Evolutionary conservation across 2,797 vertebrate species (phyloP).

Genomic region (Myotis planiceps): DNA sequence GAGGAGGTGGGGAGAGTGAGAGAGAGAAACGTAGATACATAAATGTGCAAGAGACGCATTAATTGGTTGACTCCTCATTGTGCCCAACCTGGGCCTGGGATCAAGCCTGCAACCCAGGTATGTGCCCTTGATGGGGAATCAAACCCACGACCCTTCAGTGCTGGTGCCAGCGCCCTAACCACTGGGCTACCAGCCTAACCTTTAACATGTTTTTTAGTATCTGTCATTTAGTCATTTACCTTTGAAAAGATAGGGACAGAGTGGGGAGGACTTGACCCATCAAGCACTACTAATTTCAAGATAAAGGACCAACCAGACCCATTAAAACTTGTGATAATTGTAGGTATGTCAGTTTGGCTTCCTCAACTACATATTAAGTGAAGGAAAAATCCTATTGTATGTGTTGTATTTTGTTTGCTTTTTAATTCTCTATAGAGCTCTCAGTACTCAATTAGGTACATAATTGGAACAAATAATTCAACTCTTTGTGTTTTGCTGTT

Average conservation of each 20-base stretch:
- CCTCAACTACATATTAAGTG: not conserved
- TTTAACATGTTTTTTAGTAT: not conserved
- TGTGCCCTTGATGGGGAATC: no score
- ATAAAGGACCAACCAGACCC: not conserved
- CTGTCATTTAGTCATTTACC: not conserved
- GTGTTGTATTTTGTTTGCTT: conserved; percentile 20
- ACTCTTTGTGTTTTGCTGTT: no score
- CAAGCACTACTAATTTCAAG: not conserved
- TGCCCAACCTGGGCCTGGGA: no score
- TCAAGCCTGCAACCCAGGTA: no score
- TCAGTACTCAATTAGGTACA: not conserved
- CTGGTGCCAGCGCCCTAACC: no score
- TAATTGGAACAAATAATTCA: not conserved
- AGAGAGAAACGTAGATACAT: no score
- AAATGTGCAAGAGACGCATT: no score
- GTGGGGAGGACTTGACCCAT: not conserved
- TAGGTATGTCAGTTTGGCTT: not conserved
- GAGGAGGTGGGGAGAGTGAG: no score
- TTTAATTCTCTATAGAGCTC: not conserved
- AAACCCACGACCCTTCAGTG: no score
- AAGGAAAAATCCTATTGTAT: not conserved
- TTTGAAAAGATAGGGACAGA: not conserved
- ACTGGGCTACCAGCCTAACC: not conserved
- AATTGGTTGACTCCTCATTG: no score
- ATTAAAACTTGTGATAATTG: not conserved